Evolutionary conservation across 2,888 invertebrate genomes (phyloP), one percentile per base, ranked within the genome.

Genomic region (Galeruca laticollis): DNA sequence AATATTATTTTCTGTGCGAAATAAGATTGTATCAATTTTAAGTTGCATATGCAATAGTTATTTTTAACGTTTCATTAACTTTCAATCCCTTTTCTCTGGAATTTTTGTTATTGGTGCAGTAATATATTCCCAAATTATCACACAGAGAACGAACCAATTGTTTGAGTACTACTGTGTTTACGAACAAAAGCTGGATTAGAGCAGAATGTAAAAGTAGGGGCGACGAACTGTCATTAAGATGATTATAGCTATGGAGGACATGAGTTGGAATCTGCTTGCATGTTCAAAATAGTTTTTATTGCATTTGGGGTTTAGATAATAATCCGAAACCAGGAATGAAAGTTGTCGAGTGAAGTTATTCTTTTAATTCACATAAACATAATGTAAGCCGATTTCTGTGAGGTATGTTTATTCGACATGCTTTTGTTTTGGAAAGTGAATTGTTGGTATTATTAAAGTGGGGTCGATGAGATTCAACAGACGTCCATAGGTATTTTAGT

Each of bases 161-260:
- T 26, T 31, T 56, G 33, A 18, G 31, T 56, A 56, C 33, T 31
- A 15, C 33, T 56, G 10, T 56, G 10, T 56, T 56, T 33, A 2
- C 35, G 51, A 52, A 62, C 49, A 61, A 61, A 49, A 61, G 61
- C 49, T 13, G 49, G 49, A 61, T 49, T 61, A 61, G 6, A 13
- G 33, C 49, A 15, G 49, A n/a, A 40, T 31, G 15, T 26, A 47
- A 33, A 47, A 60, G 33, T 49, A 18, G 62, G 61, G 61, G 37
- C 35, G 62, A 52, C 51, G 35, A 35, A 47, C n/a, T 37, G 15
- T 15, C 35, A 62, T 62, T 62, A 51, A 62, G 52, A 62, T 62
- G 62, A 61, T 61, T 61, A 49, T 33, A 62, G 52, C 6, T 21
- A 52, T 9, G 47, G 52, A 52, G 20, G 26, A 13, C n/a, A 52